Evolutionary conservation across 1,140 invertebrate species (phyloP), one percentile per base, ranked within the genome.

Genomic region (Bombus waltoni): DNA sequence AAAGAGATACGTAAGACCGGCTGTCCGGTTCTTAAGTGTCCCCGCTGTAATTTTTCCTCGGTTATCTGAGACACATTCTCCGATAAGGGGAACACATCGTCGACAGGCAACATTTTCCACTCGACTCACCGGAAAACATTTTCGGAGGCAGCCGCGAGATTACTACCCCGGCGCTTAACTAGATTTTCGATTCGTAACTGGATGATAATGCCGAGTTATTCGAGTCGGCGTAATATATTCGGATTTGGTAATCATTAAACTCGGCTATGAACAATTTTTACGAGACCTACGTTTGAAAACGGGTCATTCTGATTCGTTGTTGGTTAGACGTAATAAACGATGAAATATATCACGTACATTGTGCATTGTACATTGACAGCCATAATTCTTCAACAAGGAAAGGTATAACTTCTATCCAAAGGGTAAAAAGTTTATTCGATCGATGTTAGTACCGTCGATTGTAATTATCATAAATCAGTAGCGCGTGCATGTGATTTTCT

Each of bases 61-160:
- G 53, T 81, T 85, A 81, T 85, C 83, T 35, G 68, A 59, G 83
- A 72, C 77, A 62, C 76, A 84, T 79, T 84, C 76, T 72, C n/a
- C 40, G 82, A 84, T 84, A 84, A 84, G 59, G 53, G 25, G 15
- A 79, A 84, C 82, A 84, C 82, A 84, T 79, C 40, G 75, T 57
- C 75, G 75, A 84, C 82, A 79, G 71, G 82, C 66, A 68, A 83
- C 81, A 85, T 81, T 85, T 66, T 81, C 76, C 57, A 80, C 76
- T 84, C 44, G 66, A 72, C 76, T 71, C 82, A 44, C 75, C 82
- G 76, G 76, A 71, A 62, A 84, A 84, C 82, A 70, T 71, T 53
- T 66, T 53, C 59, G 42, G 18, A 18, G 44, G 25, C 32, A 65
- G 70, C 38, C 80, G 11, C 10, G 25, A 77, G 75, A 71, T 79